phyloP scores from a whole-genome alignment of 2,113 vertebrate genomes.

The Corythaixoides concolor region DNA sequence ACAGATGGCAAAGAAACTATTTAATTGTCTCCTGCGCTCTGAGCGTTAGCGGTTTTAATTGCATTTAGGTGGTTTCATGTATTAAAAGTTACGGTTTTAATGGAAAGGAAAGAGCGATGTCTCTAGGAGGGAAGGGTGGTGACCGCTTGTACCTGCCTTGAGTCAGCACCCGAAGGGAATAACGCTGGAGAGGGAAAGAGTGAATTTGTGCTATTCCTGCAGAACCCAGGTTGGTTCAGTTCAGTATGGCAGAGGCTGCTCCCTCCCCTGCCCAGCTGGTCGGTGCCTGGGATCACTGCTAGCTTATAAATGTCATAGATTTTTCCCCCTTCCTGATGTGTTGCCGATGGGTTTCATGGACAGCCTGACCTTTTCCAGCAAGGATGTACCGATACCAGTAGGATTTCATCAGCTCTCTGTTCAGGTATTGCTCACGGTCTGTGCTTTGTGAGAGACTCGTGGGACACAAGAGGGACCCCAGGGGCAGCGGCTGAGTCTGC shows the following conservation, averaged over 20 bases:
- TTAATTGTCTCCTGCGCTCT: neutral
- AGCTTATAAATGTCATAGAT: neutral
- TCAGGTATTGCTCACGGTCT: neutral
- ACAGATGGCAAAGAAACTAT: neutral
- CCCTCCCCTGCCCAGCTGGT: neutral
- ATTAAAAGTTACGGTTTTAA: neutral
- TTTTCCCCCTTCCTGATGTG: neutral
- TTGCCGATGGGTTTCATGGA: fast-evolving
- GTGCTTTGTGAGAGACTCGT: fast-evolving
- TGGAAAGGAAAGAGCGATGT: neutral
- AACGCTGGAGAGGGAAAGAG: neutral
- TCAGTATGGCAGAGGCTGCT: fast-evolving
- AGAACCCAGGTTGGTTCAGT: neutral
- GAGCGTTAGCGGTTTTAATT: neutral
- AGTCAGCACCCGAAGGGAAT: neutral
- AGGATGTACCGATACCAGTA: fast-evolving
- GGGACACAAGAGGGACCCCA: neutral
- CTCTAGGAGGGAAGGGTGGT: neutral
- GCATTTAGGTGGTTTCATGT: neutral
- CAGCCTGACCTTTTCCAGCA: neutral
- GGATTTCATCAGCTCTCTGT: neutral
- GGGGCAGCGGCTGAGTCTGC: neutral
- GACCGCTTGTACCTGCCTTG: neutral
- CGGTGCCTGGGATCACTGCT: neutral
- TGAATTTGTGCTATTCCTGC: neutral